Evolutionary conservation across 2,797 vertebrate species (phyloP).

Genomic region (Podargus strigoides): DNA sequence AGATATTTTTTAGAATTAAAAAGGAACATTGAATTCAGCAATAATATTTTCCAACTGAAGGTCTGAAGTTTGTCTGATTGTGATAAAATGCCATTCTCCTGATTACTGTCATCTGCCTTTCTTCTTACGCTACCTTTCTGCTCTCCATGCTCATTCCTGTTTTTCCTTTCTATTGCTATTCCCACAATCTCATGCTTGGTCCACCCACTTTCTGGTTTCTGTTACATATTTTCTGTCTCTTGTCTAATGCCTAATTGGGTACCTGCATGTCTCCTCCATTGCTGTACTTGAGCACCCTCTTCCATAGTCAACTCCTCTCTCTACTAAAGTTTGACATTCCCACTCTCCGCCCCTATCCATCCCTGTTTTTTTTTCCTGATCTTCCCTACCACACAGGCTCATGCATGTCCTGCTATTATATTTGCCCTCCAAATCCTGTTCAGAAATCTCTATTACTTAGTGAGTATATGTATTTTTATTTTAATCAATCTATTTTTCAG

Average conservation of each 20-base stretch:
- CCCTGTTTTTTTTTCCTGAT: background rate
- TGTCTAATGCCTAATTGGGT: background rate
- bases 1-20: background rate
- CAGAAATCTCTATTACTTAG: background rate
- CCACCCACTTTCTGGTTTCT: background rate
- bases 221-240: accelerated
- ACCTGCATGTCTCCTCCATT: background rate
- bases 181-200: background rate
- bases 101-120: background rate
- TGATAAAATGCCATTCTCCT: background rate
- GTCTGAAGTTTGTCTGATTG: background rate
- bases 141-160: background rate
- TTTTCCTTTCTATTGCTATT: background rate
- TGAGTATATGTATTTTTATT: background rate
- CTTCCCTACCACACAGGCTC: accelerated
- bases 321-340: background rate
- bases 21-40: background rate
- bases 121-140: background rate
- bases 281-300: background rate
- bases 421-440: background rate
- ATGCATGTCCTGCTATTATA: background rate
- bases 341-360: background rate
- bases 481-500: background rate
- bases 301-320: background rate
- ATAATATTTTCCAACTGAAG: background rate